Evolutionary conservation across 2,113 vertebrate species (phyloP), one percentile per base, ranked within the genome.

Genomic region (Motacilla tschutschensis): DNA sequence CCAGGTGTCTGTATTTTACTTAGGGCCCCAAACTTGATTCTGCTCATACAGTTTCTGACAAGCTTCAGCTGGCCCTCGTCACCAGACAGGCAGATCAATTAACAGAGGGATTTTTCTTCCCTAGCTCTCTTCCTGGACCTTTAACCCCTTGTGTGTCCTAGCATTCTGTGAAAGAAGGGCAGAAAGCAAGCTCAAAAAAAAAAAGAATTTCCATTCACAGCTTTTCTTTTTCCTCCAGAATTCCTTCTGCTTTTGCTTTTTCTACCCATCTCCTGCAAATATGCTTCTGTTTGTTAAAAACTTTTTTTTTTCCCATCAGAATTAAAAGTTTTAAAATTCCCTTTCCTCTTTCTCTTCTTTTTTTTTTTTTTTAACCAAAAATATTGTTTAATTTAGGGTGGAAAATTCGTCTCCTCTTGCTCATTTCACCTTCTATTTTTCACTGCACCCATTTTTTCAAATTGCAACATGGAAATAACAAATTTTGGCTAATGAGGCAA

Each of bases 81-180:
- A 94, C 94, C 89, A 94, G 92, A 94, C 94, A 95, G 93, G 93
- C 89, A 95, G 93, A 94, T 95, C 94, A 95, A 95, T 95, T 95
- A 95, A 94, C 93, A 92, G 94, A 90, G 87, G 94, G 93, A 94
- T 95, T 95, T 95, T 93, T 95, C 94, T 94, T 95, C 82, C 84
- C 82, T 36, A 91, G 93, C 86, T 93, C 82, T 93, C 93, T 95
- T 95, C 94, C 93, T 93, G 93, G 76, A 93, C 94, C 92, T 94
- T 95, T 95, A 95, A 95, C 94, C 87, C 94, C 82, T 95, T 93
- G 87, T 83, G 85, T 83, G 91, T 93, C 90, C 93, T 88, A 79
- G 72, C 1, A 33, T 46, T 84, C 69, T 69, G 24, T 5, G 76
- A 87, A 89, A 88, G 79, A 48, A 90, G 62, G 65, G 69, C 29